Conservation (phyloP, 2,888 invertebrate species). For the Thereva nobilitata region DNA sequence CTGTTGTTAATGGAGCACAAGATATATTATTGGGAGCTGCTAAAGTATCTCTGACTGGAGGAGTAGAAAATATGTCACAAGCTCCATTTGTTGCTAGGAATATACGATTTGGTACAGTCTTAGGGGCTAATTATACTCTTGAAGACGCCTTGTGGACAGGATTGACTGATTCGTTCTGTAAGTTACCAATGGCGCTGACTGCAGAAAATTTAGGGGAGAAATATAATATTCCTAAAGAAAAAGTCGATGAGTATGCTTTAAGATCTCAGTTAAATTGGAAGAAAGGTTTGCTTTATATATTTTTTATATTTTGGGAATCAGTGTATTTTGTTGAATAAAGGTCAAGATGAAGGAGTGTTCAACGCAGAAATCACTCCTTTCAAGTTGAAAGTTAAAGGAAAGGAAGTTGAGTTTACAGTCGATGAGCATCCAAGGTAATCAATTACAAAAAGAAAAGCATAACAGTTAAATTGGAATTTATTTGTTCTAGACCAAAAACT, state of each 20-base stretch:
- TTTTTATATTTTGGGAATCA: neutral
- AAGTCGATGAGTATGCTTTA: slow-evolving; percentile 84
- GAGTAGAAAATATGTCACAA: slow-evolving; percentile 95
- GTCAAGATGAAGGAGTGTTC: slow-evolving; percentile 85
- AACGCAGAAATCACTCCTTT: slow-evolving; percentile 89
- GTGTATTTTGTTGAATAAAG: slow-evolving; percentile 59
- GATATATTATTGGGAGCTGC: slow-evolving; percentile 86
- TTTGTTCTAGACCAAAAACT: slow-evolving; percentile 70
- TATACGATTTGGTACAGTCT: slow-evolving; percentile 83
- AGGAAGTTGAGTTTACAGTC: slow-evolving; percentile 73
- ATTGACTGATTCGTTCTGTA: slow-evolving; percentile 85
- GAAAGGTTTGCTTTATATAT: slow-evolving; percentile 62
- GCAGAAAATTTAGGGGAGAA: slow-evolving; percentile 91
- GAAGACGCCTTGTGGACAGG: slow-evolving; percentile 92
- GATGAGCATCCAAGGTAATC: slow-evolving; percentile 85
- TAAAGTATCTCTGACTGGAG: slow-evolving; percentile 86
- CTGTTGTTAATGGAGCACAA: slow-evolving; percentile 89
- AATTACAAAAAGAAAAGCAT: neutral
- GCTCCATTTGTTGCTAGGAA: slow-evolving; percentile 84
- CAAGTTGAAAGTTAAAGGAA: slow-evolving; percentile 80
- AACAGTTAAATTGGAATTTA: neutral
- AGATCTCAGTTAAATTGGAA: slow-evolving; percentile 88
- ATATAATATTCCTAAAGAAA: slow-evolving; percentile 77
- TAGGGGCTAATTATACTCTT: slow-evolving; percentile 76
- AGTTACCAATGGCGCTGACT: slow-evolving; percentile 93